phyloP scores from a whole-genome alignment of 1,140 invertebrate species.

The Ridgeia piscesae region DNA sequence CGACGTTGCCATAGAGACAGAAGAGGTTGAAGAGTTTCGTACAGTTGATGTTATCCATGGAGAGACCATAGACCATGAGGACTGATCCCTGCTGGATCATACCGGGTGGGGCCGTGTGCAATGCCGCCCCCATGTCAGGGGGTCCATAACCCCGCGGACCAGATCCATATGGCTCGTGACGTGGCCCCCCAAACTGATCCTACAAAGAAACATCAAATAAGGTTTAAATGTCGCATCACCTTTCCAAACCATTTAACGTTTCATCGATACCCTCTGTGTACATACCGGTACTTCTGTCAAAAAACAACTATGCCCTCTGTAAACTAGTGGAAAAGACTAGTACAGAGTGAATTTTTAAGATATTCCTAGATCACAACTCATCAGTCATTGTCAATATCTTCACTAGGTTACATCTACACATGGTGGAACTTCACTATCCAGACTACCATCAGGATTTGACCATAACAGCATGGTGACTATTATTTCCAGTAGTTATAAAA shows the following conservation, averaged over 20 bases:
- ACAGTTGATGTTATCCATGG: slow-evolving; percentile 89
- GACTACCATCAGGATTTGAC: too few relatives aligned
- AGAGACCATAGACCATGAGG: slow-evolving; percentile 97
- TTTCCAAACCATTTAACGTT: neutral
- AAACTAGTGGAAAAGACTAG: neutral
- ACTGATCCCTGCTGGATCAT: slow-evolving; percentile 78
- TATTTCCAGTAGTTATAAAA: too few relatives aligned
- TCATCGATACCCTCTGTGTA: neutral
- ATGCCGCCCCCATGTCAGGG: slow-evolving; percentile 6
- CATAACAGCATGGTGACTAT: too few relatives aligned
- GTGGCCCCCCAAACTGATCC: neutral
- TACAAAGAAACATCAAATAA: neutral
- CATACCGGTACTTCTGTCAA: neutral
- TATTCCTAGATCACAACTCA: too few relatives aligned
- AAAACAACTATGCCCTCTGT: neutral
- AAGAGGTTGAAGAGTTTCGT: slow-evolving; percentile 98
- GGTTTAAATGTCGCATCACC: neutral
- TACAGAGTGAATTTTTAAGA: too few relatives aligned
- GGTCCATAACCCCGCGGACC: neutral
- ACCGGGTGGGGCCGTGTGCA: slow-evolving; percentile 35
- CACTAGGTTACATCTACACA: too few relatives aligned
- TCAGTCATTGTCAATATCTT: too few relatives aligned
- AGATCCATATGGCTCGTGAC: slow-evolving; percentile 5
- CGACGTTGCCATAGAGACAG: slow-evolving; percentile 97
- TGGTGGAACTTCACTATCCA: too few relatives aligned